These are phyloP conservation scores for Brenthis hecate DNA, from an alignment of 2,888 invertebrate genomes.

Conservation along the genomic window DNA sequence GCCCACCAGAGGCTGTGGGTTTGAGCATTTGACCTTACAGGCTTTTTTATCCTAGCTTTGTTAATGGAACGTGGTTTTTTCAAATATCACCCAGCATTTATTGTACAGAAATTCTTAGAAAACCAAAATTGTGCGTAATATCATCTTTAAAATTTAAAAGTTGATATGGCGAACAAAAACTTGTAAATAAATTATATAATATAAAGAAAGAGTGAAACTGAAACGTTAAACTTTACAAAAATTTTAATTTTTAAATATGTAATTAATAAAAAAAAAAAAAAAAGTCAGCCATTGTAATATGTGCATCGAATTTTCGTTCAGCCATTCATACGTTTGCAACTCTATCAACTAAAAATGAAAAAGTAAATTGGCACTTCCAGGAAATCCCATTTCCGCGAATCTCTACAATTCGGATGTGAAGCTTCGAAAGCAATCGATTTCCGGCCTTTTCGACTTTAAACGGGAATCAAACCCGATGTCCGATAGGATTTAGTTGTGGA, in stretches of 20 bases:
- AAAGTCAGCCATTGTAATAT: neutral
- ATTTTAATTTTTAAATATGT: neutral
- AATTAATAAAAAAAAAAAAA: neutral
- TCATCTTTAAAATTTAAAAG: no score
- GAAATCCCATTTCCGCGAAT: constrained; percentile 38
- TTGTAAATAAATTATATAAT: no score
- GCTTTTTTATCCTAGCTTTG: no score
- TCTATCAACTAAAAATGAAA: constrained; percentile 15
- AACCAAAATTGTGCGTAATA: no score
- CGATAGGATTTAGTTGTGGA: constrained; percentile 76
- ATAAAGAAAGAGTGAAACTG: no score
- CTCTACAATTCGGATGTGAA: constrained; percentile 66
- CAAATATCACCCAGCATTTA: no score
- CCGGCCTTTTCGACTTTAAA: constrained; percentile 82
- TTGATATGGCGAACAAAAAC: no score
- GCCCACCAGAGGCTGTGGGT: no score
- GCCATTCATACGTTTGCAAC: constrained; percentile 1
- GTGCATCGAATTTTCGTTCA: constrained; percentile 1
- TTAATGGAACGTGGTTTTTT: no score
- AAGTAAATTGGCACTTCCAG: constrained; percentile 38
- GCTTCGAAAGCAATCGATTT: constrained; percentile 81
- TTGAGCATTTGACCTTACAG: no score
- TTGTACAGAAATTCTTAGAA: no score
- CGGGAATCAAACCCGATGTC: constrained; percentile 79
- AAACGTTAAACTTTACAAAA: no score